Evolutionary conservation across 2,797 vertebrate species (phyloP), one percentile per base, ranked within the genome.

Genomic region (Centroberyx gerrardi): DNA sequence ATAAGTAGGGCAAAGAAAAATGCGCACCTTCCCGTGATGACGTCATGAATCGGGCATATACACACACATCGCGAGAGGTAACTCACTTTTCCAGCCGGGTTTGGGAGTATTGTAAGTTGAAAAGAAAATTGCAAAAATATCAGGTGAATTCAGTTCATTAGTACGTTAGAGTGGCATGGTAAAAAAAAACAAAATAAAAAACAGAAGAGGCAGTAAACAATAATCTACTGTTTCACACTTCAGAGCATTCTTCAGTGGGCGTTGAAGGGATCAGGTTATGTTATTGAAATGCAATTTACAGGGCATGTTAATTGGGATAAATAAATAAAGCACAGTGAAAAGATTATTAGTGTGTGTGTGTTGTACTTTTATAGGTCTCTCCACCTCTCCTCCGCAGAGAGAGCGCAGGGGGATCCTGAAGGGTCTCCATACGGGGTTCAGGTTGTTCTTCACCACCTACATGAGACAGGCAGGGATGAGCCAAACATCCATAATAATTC

Each of bases 391-490:
- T 59, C 96, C 97, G 84, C 97, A 99, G 9, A 99, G 94, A 54
- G 96, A 94, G 83, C 96, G 96, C 62, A 99, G 85, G 38, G 97
- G 94, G 66, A 99, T 90, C 88, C 93, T 95, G 86, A 99, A 98
- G 4, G 97, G 98, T 69, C 75, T 97, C 98, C 98, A 99, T 51
- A 91, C 93, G 67, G 98, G 98, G 92, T 98, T 98, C 69, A 97
- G 80, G 80, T 98, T 99, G 87, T 97, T 97, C 75, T 96, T 95
- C 67, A 99, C 92, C 75, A 98, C 97, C 98, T 99, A 31, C 0
- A 40, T 14, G 5, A 67, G 51, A 72, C 6, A 13, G 12, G 33
- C 40, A 4, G 27, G 0, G 1, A 28, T 53, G 36, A 74, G 72
- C 8, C 46, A 29, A 3, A 1, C 2, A 36, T 51, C 13, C 8